These are phyloP conservation scores for Panurus biarmicus DNA, from an alignment of 2,113 vertebrate genomes.

Conservation along the genomic window DNA sequence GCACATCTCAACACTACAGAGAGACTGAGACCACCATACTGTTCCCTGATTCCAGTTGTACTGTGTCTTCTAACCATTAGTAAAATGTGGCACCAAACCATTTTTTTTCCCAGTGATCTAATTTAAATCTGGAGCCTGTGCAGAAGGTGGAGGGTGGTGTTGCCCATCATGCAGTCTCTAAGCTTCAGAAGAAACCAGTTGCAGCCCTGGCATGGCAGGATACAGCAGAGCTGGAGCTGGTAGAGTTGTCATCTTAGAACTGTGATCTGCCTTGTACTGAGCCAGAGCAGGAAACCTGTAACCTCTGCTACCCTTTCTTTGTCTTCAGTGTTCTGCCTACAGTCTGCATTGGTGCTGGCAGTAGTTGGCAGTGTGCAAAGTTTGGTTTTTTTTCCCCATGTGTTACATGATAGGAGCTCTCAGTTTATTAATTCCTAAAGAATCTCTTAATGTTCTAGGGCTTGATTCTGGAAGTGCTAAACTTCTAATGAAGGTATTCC, in stretches of 20 bases:
- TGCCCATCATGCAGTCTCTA: not conserved
- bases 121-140: not conserved
- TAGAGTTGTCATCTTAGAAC: not conserved
- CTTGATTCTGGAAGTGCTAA: not conserved
- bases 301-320: not conserved
- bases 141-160: not conserved
- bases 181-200: not conserved
- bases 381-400: rapidly evolving
- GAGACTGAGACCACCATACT: not conserved
- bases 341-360: not conserved
- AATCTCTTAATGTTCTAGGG: not conserved
- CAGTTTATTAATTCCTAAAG: not conserved
- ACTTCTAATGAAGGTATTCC: not conserved
- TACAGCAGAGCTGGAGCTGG: not conserved
- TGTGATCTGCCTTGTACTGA: not conserved
- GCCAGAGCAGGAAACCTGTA: not conserved
- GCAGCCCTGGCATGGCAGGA: not conserved
- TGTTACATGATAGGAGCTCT: not conserved
- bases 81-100: not conserved
- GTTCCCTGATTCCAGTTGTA: not conserved
- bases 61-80: not conserved
- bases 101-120: not conserved
- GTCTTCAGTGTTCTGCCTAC: not conserved
- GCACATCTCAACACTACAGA: not conserved
- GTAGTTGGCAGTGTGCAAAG: not conserved